Conservation (phyloP, 1,140 invertebrate genomes). For the Neotoxoptera formosana region DNA sequence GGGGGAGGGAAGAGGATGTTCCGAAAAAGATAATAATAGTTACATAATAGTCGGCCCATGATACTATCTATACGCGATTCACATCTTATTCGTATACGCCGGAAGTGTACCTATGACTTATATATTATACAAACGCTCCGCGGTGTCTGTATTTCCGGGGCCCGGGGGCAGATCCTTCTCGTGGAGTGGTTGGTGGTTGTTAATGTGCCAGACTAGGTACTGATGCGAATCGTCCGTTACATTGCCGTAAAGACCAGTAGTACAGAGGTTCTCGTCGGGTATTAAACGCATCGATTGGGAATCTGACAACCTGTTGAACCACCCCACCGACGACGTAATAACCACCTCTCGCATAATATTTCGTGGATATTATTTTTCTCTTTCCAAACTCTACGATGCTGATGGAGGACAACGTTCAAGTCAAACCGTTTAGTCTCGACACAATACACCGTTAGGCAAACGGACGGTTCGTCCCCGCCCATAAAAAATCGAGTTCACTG, state of each 20-base stretch:
- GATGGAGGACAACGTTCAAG: no score
- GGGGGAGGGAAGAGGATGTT: no score
- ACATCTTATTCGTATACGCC: not conserved
- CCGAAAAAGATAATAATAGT: not conserved
- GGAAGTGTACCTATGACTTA: not conserved
- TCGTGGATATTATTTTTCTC: not conserved
- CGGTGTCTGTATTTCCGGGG: not conserved
- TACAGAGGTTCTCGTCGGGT: no score
- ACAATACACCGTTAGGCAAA: no score
- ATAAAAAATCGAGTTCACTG: not conserved
- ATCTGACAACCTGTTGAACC: not conserved
- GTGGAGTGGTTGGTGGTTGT: not conserved
- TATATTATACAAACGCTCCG: not conserved
- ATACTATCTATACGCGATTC: not conserved
- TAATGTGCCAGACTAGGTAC: not conserved
- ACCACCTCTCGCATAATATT: not conserved
- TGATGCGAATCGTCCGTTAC: not conserved
- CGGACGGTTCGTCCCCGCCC: no score
- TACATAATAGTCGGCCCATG: not conserved
- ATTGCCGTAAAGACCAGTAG: not conserved
- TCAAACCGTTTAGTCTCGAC: no score
- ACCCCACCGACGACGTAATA: no score
- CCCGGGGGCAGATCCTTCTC: not conserved
- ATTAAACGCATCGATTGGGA: not conserved
- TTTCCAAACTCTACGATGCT: not conserved